Evolutionary conservation across 2,797 vertebrate genomes (phyloP).

Genomic region (Rhabdophis nuchalis): DNA sequence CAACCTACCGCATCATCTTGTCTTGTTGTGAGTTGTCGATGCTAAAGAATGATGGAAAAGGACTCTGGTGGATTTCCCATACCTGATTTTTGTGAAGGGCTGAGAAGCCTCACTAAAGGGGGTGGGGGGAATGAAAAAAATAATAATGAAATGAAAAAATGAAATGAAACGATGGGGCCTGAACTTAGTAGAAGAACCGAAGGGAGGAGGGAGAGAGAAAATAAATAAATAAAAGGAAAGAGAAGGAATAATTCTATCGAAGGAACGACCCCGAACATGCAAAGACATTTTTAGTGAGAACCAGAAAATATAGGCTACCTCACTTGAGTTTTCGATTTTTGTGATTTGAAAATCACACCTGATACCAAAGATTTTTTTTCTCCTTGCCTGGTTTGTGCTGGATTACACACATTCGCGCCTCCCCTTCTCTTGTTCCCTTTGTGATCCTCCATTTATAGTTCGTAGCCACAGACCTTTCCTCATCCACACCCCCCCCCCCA

Average conservation of each 20-base stretch:
- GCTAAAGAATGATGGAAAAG: constrained; percentile 25
- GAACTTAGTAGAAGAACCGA: neutral
- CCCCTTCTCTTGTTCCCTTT: neutral
- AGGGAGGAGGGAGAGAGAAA: neutral
- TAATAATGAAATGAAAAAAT: neutral
- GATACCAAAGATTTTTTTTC: constrained; percentile 98
- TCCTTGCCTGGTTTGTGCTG: constrained; percentile 88
- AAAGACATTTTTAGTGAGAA: constrained; percentile 94
- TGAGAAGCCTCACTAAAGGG: constrained; percentile 54
- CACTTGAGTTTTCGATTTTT: constrained; percentile 85
- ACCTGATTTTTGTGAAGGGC: constrained; percentile 54
- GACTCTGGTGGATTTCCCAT: constrained; percentile 49
- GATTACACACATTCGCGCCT: constrained; percentile 11
- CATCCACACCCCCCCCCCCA: too few species aligned
- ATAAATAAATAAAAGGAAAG: neutral
- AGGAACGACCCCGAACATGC: constrained; percentile 63
- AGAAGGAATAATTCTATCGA: constrained; percentile 6
- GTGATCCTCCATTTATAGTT: constrained; percentile 24
- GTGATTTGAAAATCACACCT: constrained; percentile 97
- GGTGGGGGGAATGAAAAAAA: neutral
- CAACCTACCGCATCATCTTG: constrained; percentile 64
- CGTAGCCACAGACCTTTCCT: neutral
- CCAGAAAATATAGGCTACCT: constrained; percentile 94
- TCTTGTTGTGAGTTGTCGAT: constrained; percentile 67
- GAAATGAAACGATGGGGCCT: constrained; percentile 14